phyloP scores from a whole-genome alignment of 2,888 invertebrate genomes.

The Drosophila hamatofila region DNA sequence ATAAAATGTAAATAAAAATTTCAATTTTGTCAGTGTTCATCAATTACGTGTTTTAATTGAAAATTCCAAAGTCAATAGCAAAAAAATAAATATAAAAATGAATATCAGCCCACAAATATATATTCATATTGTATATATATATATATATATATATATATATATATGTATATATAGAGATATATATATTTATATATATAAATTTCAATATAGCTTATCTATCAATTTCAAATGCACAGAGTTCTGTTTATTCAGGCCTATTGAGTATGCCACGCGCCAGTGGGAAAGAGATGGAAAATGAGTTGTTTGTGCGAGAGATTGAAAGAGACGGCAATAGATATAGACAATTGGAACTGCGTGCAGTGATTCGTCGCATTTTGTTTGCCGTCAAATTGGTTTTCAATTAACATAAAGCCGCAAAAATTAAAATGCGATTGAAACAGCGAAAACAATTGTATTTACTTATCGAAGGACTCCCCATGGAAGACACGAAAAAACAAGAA shows the following conservation, averaged over 20 bases:
- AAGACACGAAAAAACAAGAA: conserved; percentile 2
- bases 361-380: conserved; percentile 47
- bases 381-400: conserved; percentile 70
- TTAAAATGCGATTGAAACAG: conserved; percentile 49
- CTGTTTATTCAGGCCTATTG: conserved; percentile 43
- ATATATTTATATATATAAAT: conserved; percentile 14
- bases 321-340: conserved; percentile 8
- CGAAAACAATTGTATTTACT: conserved; percentile 19
- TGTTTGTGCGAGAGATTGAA: not conserved
- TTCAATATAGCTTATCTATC: conserved; percentile 51
- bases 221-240: conserved; percentile 51
- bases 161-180: not conserved
- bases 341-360: conserved; percentile 12
- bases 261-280: not conserved
- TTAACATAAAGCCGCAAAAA: conserved; percentile 66
- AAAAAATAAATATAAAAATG: conserved; percentile 36
- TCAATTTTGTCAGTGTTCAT: conserved; percentile 70
- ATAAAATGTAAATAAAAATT: conserved; percentile 72
- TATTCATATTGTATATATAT: not conserved
- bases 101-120: conserved; percentile 19
- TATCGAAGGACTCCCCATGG: conserved; percentile 4
- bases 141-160: conserved; percentile 3
- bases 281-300: conserved; percentile 6
- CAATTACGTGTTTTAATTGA: conserved; percentile 78
- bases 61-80: conserved; percentile 71